These are phyloP conservation scores for Micropoecilia bifurca DNA, from an alignment of 2,797 vertebrate species.

Conservation along the genomic window DNA sequence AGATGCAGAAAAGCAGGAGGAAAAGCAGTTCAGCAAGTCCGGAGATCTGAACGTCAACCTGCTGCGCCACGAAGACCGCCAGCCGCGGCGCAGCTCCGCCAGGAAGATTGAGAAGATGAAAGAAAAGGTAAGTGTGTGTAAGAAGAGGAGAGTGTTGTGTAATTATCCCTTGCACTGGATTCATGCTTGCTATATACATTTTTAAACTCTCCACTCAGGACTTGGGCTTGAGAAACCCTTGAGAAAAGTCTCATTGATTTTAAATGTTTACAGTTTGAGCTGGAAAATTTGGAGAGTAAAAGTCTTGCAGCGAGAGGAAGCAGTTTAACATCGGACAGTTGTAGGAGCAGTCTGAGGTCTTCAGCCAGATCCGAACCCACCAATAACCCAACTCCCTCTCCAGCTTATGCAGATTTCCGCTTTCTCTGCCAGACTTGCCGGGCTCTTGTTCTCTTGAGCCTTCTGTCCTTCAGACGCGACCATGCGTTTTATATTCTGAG, in stretches of 20 bases:
- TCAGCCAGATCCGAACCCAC: conserved; percentile 34
- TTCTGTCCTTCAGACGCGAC: conserved; percentile 40
- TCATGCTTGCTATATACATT: neutral
- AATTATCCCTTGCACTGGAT: neutral
- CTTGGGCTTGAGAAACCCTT: conserved; percentile 13
- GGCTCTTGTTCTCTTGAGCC: conserved; percentile 38
- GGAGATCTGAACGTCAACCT: conserved; percentile 95
- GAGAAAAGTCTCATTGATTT: neutral
- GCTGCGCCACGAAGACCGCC: conserved; percentile 92
- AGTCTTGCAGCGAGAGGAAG: conserved; percentile 17
- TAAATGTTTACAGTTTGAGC: conserved; percentile 13
- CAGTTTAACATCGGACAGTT: conserved; percentile 27
- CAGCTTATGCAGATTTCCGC: conserved; percentile 44
- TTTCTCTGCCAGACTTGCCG: conserved; percentile 31
- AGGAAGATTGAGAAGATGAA: conserved; percentile 98
- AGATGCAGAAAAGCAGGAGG: conserved; percentile 98
- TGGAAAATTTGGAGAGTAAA: conserved; percentile 5
- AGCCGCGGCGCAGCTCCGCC: conserved; percentile 89
- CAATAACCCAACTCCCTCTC: conserved; percentile 22
- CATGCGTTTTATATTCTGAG: conserved; percentile 46
- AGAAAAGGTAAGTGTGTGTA: conserved; percentile 84
- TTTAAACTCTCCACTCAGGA: conserved; percentile 6
- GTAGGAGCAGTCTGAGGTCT: conserved; percentile 22
- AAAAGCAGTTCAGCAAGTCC: conserved; percentile 96
- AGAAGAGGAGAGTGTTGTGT: neutral